A percentile compares a stretch with the other conserved stretches of the same genome.
Conservation (phyloP, 2,113 vertebrate species). For the Columbina picui region DNA sequence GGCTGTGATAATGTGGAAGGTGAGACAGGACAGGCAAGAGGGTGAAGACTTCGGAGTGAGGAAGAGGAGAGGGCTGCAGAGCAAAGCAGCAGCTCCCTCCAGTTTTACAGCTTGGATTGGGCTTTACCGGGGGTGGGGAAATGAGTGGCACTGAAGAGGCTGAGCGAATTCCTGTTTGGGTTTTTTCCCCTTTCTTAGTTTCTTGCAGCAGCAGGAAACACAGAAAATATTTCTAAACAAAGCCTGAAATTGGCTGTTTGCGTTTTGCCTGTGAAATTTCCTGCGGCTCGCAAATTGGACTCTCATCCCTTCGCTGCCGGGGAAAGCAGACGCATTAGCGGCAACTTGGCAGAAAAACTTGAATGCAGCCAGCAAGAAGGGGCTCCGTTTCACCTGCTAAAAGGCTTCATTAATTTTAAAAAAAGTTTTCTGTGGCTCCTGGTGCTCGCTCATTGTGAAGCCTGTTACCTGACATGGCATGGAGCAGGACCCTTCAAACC, state of each 20-base stretch:
- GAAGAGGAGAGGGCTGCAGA: neutral
- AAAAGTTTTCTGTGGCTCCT: neutral
- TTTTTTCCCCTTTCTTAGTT: neutral
- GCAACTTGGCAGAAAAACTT: neutral
- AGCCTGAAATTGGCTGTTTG: constrained; percentile 41
- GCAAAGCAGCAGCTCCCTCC: neutral
- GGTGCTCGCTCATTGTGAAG: neutral
- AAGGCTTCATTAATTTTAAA: neutral
- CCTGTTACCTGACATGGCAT: neutral
- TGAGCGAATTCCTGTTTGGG: constrained; percentile 27
- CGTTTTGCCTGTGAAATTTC: constrained; percentile 45
- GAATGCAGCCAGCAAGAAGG: neutral
- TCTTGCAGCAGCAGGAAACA: constrained; percentile 48
- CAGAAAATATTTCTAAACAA: constrained; percentile 50
- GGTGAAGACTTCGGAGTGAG: rapidly evolving
- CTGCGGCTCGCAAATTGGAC: constrained; percentile 34
- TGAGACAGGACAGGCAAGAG: neutral
- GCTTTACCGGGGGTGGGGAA: neutral
- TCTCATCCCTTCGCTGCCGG: neutral
- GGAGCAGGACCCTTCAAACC: neutral
- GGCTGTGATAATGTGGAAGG: rapidly evolving
- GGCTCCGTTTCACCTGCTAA: neutral
- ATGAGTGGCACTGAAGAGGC: constrained; percentile 20
- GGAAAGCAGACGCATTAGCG: neutral
- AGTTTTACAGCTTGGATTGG: neutral